Conservation (phyloP, 2,888 invertebrate species). For the Drosophila anomalata region DNA sequence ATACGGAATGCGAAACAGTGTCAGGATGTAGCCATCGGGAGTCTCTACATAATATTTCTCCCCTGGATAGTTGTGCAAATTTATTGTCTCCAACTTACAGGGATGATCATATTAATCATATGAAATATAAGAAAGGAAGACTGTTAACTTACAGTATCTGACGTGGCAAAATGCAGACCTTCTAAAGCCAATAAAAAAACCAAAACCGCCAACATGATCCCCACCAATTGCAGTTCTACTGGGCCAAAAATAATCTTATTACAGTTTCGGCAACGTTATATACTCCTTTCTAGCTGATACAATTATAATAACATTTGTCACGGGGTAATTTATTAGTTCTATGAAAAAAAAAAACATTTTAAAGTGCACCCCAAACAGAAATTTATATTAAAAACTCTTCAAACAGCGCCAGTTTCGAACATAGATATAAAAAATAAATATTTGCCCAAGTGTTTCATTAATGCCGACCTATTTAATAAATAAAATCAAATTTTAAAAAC, state of each 20-base stretch:
- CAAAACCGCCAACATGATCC: not conserved
- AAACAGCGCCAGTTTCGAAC: not conserved
- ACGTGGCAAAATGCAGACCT: not conserved
- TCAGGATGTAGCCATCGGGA: slow-evolving; percentile 54
- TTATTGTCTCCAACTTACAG: not conserved
- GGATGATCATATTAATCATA: not conserved
- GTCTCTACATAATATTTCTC: slow-evolving; percentile 52
- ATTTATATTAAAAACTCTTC: not conserved
- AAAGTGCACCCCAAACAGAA: not conserved
- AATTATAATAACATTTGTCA: not conserved
- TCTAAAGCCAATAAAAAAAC: not conserved
- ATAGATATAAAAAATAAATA: slow-evolving; percentile 16
- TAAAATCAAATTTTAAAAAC: slow-evolving; percentile 4
- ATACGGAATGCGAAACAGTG: slow-evolving; percentile 60
- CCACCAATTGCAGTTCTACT: too few relatives aligned
- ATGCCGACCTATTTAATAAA: slow-evolving; percentile 48
- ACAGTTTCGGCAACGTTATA: not conserved
- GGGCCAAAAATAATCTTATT: not conserved
- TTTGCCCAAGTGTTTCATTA: slow-evolving; percentile 32
- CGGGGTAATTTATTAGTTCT: not conserved
- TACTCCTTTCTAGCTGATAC: not conserved
- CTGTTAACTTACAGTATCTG: not conserved
- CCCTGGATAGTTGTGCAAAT: not conserved
- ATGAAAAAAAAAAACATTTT: not conserved
- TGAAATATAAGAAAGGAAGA: not conserved